phyloP scores from a whole-genome alignment of 2,797 vertebrate genomes.

The Notamacropus eugenii region DNA sequence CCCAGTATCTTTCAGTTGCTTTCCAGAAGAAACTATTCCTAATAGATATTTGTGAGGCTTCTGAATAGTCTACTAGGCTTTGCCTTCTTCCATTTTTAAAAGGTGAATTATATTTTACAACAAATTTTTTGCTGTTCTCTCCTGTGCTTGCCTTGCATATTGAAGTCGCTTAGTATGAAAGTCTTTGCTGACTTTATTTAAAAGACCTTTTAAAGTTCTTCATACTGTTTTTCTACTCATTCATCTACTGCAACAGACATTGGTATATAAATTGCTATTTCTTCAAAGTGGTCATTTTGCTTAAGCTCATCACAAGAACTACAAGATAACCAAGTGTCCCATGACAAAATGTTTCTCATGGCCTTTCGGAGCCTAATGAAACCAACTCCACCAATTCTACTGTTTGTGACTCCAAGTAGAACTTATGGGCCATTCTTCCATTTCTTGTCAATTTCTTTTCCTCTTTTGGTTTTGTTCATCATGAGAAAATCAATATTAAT shows the following conservation, averaged over 20 bases:
- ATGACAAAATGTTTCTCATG: neutral
- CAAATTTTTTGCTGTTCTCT: neutral
- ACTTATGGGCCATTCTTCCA: neutral
- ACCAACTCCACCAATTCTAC: neutral
- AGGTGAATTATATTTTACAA: neutral
- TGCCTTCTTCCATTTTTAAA: neutral
- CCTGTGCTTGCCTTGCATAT: neutral
- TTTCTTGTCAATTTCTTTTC: neutral
- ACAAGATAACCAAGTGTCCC: neutral
- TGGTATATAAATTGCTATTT: neutral
- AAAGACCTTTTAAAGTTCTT: neutral
- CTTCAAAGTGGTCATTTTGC: neutral
- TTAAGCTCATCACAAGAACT: neutral
- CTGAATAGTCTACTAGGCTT: neutral
- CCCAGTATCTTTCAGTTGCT: neutral
- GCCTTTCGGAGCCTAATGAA: neutral
- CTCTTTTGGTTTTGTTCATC: neutral
- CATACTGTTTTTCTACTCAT: neutral
- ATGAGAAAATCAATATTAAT: neutral
- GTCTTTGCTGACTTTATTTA: neutral
- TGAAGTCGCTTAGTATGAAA: neutral
- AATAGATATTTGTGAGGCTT: neutral
- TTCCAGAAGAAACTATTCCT: neutral
- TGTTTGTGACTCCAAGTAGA: neutral
- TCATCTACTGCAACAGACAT: neutral